Base-by-base conservation (phyloP, 2,113 vertebrate genomes). In the Proteles cristata region DNA sequence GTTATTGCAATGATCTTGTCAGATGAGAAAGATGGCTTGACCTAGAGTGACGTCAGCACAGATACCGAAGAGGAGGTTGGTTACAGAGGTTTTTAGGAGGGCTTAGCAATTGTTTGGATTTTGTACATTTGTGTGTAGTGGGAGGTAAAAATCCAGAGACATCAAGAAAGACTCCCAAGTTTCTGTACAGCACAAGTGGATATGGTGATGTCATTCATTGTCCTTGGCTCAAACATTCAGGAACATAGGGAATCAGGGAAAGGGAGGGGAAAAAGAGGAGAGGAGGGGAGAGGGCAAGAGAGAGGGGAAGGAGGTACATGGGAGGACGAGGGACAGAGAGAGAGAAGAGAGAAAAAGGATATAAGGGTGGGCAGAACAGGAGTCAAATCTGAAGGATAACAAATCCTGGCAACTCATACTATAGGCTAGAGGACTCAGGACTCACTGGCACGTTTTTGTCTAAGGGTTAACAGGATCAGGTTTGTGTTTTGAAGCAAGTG, bases 61-160 rank as follows among this genome's bases (percentile, higher is more conserved):
- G 61, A 15, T 58, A 21, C 11, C 33, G 15, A 45, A 61, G 31
- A 53, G 14, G n/a, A 14, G 6, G 19, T 35, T 0, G 0, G 1
- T 48, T 80, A 11, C 58, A 48, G 53, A 94, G 35, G 12, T 58
- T 28, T 65, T 31, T 71, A 53, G 63, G 76, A 86, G 48, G 53
- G 23, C 19, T 68, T 35, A 4, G 25, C 35, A 63, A 19, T 11
- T 80, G 25, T 76, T 80, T 76, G 50, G 25, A 9, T 33, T 69
- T 26, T 39, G 5, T 65, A 3, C 43, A 31, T 71, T 28, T 77
- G 17, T 85, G 50, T 73, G 53, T 19, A 58, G 12, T 73, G 33
- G 16, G 43, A 79, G 66, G 26, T 63, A 28, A 39, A n/a, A 90
- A 61, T 26, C 5, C 35, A 53, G 53, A 65, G 23, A 2, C 8